phyloP scores from a whole-genome alignment of 2,797 vertebrate species.

The Spheniscus humboldti region DNA sequence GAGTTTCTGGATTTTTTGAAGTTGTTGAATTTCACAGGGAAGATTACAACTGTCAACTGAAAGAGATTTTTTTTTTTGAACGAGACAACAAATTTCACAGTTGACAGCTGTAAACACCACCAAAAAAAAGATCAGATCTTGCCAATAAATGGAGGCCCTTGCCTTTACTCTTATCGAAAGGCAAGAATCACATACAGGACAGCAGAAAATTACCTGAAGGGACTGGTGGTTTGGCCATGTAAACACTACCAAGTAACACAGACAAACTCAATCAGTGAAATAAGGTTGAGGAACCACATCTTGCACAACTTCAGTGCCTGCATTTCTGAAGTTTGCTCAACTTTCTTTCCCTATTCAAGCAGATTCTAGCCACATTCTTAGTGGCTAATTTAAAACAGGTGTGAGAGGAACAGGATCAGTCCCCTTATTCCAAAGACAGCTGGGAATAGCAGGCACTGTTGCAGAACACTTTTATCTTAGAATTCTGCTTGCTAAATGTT shows the following conservation, averaged over 20 bases:
- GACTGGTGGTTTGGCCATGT: not conserved
- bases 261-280: not conserved
- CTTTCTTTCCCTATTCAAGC: not conserved
- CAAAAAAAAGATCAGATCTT: not conserved
- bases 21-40: not conserved
- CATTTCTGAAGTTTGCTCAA: not conserved
- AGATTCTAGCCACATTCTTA: not conserved
- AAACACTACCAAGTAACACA: not conserved
- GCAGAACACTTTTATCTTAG: constrained; percentile 24
- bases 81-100: not conserved
- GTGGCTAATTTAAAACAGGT: constrained; percentile 13
- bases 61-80: not conserved
- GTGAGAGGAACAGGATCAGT: not conserved
- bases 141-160: not conserved
- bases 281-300: not conserved
- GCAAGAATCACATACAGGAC: not conserved
- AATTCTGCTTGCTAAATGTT: constrained; percentile 62
- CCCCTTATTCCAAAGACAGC: constrained; percentile 4
- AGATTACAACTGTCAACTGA: not conserved
- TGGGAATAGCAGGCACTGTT: constrained; percentile 14
- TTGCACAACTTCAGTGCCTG: not conserved
- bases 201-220: not conserved
- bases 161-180: not conserved
- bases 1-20: not conserved
- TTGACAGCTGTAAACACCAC: not conserved